A percentile compares a stretch with the other conserved stretches of the same genome.
phyloP scores from a whole-genome alignment of 1,140 invertebrate genomes.

The Nephila pilipes region DNA sequence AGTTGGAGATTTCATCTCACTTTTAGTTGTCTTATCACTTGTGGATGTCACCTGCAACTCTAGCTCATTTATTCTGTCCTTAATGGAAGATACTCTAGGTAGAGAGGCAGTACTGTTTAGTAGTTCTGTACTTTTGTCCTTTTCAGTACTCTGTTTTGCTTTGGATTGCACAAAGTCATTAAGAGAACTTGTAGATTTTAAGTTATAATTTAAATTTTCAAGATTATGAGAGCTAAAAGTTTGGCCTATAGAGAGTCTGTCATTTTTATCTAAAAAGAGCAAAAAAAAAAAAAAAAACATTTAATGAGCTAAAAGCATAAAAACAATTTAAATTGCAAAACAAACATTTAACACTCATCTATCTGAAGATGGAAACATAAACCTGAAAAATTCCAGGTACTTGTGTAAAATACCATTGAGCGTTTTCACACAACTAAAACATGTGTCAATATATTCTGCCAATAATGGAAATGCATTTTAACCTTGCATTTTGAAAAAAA shows the following conservation, averaged over 20 bases:
- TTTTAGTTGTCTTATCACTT: conserved; percentile 65
- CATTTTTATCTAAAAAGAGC: conserved; percentile 3
- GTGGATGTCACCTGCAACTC: conserved; percentile 82
- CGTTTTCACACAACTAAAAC: no score
- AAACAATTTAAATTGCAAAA: no score
- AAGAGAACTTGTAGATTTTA: conserved; percentile 20
- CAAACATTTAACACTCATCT: no score
- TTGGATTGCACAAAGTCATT: conserved; percentile 19
- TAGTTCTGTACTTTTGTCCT: conserved; percentile 50
- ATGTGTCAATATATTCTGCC: no score
- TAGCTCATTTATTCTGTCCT: conserved; percentile 86
- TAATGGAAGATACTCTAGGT: conserved; percentile 81
- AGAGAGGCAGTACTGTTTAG: not conserved
- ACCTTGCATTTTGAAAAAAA: no score
- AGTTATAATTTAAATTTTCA: conserved; percentile 32
- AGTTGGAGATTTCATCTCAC: conserved; percentile 77
- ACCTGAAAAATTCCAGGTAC: no score
- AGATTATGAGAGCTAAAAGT: conserved; percentile 20
- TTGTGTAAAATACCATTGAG: no score
- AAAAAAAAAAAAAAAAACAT: not conserved
- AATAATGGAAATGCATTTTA: no score
- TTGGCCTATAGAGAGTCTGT: not conserved
- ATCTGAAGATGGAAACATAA: no score
- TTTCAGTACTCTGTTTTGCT: conserved; percentile 23
- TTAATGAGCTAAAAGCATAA: no score